phyloP scores from a whole-genome alignment of 2,797 vertebrate genomes.

The Coranthus polyacanthus region DNA sequence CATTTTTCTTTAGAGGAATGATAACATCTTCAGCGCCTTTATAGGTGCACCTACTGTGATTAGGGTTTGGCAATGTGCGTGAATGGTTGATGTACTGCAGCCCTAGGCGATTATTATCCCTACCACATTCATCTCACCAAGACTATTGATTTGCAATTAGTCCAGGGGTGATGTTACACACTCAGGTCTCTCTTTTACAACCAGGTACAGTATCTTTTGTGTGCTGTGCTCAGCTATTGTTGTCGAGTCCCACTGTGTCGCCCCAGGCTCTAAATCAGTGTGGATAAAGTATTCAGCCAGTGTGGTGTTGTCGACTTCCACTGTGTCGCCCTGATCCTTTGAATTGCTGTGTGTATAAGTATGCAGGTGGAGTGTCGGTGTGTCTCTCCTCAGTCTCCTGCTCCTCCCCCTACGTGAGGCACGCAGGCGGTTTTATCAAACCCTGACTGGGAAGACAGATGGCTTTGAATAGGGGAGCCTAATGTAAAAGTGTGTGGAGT shows the following conservation, averaged over 20 bases:
- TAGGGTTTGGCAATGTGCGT: constrained; percentile 54
- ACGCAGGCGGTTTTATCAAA: constrained; percentile 81
- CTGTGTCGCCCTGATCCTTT: constrained; percentile 33
- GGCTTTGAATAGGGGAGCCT: constrained; percentile 79
- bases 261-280: constrained; percentile 55
- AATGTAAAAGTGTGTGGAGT: constrained; percentile 86
- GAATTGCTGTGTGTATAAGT: constrained; percentile 64
- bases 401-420: constrained; percentile 56
- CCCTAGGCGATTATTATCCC: constrained; percentile 61
- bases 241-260: constrained; percentile 56
- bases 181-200: constrained; percentile 57
- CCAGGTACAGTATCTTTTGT: constrained; percentile 58
- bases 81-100: constrained; percentile 60
- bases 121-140: constrained; percentile 64
- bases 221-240: constrained; percentile 52
- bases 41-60: constrained; percentile 58
- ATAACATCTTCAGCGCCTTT: constrained; percentile 62
- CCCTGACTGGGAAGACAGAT: constrained; percentile 84
- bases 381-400: constrained; percentile 45
- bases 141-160: constrained; percentile 80
- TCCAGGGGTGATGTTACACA: constrained; percentile 59
- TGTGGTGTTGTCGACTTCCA: constrained; percentile 56
- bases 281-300: constrained; percentile 67
- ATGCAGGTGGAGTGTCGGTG: constrained; percentile 63
- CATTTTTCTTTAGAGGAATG: constrained; percentile 32